phyloP scores from a whole-genome alignment of 2,888 invertebrate genomes.

The Teinopalpus imperialis region DNA sequence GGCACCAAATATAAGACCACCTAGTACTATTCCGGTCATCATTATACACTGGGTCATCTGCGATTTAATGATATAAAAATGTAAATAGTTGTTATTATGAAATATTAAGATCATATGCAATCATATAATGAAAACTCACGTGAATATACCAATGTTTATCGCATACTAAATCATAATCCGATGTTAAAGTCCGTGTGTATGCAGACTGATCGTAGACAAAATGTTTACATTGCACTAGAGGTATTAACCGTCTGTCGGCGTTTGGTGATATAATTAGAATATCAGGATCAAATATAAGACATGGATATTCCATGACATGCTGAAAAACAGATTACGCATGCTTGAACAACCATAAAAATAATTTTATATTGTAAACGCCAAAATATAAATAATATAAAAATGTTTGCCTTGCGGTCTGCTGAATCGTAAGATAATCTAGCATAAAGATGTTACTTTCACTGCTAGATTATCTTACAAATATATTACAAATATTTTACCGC shows the following conservation, averaged over 20 bases:
- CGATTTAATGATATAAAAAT: conserved; percentile 32
- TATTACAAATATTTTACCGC: no score
- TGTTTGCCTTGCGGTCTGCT: no score
- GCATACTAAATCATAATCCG: conserved; percentile 86
- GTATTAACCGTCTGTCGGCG: conserved; percentile 50
- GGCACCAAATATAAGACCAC: conserved; percentile 82
- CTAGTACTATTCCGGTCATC: conserved; percentile 84
- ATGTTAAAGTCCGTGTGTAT: conserved; percentile 84
- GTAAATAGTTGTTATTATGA: background rate
- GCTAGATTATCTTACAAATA: no score
- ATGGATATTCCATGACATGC: conserved; percentile 61
- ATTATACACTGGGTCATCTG: conserved; percentile 81
- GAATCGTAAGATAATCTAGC: no score
- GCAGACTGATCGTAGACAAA: conserved; percentile 80
- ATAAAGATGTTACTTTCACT: no score
- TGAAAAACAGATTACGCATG: no score
- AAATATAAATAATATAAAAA: no score
- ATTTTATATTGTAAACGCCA: no score
- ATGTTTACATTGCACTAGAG: conserved; percentile 55
- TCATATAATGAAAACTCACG: conserved; percentile 28
- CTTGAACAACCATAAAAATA: no score
- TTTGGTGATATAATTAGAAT: conserved; percentile 44
- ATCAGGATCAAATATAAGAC: conserved; percentile 68
- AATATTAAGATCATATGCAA: background rate
- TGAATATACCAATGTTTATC: conserved; percentile 79